A percentile compares a stretch with the other conserved stretches of the same genome.
phyloP scores from a whole-genome alignment of 2,113 vertebrate species.

The Pangasianodon hypophthalmus region DNA sequence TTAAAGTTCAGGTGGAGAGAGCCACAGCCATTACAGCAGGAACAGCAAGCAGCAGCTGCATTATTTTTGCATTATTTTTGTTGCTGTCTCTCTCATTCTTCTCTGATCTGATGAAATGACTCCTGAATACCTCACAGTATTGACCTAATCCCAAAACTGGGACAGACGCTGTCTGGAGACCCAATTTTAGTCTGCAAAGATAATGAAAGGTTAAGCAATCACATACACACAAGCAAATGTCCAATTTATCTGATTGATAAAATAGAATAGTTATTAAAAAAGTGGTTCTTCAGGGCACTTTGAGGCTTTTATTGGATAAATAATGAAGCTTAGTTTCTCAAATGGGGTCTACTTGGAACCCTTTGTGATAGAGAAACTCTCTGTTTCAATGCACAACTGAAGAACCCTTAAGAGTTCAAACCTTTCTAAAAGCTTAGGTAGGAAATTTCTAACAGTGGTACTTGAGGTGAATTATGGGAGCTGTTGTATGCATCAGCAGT shows the following conservation, averaged over 20 bases:
- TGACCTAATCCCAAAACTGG: slow-evolving; percentile 29
- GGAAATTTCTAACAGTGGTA: neutral
- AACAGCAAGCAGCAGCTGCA: slow-evolving; percentile 6
- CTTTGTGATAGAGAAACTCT: neutral
- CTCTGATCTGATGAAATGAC: slow-evolving; percentile 22
- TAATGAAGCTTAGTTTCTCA: neutral
- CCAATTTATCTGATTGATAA: neutral
- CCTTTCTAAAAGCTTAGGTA: neutral
- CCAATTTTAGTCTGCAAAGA: slow-evolving; percentile 19
- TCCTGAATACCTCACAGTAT: slow-evolving; percentile 6
- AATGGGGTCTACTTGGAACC: neutral
- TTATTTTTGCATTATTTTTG: slow-evolving; percentile 19
- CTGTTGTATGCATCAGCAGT: neutral
- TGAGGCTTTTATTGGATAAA: neutral
- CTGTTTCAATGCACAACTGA: neutral
- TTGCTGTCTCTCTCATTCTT: neutral
- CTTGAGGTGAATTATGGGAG: neutral
- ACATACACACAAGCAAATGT: neutral
- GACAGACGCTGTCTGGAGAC: slow-evolving; percentile 33
- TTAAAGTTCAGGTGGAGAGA: slow-evolving; percentile 45
- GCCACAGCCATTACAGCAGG: neutral
- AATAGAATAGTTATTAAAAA: neutral
- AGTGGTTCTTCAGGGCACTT: neutral
- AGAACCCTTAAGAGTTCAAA: neutral
- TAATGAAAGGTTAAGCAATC: slow-evolving; percentile 9